Evolutionary conservation across 2,888 invertebrate species (phyloP).

Genomic region (Andrena praecox): DNA sequence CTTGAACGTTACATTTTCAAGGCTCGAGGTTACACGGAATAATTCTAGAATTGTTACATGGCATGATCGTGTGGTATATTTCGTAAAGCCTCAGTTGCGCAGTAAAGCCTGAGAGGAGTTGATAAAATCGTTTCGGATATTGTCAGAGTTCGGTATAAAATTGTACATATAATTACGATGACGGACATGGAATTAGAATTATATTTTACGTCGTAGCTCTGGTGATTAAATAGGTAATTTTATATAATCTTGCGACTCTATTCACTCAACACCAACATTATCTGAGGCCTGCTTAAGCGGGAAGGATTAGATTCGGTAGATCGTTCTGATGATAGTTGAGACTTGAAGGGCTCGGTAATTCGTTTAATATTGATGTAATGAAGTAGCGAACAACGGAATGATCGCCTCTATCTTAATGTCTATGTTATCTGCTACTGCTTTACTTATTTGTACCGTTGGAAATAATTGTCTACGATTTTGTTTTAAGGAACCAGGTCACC

Average conservation of each 20-base stretch:
- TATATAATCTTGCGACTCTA: too few species aligned
- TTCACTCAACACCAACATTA: too few species aligned
- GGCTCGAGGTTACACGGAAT: conserved; percentile 37
- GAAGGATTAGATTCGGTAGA: too few species aligned
- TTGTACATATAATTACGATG: too few species aligned
- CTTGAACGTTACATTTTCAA: conserved; percentile 57
- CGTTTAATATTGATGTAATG: neutral
- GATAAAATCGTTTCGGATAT: conserved; percentile 5
- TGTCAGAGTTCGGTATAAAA: neutral
- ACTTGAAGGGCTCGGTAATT: neutral
- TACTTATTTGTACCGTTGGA: neutral
- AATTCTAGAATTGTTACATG: conserved; percentile 37
- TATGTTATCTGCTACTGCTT: neutral
- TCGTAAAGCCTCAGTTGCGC: conserved; percentile 19
- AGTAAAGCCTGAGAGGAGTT: conserved; percentile 9
- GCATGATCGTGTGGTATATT: conserved; percentile 8
- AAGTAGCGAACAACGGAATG: neutral
- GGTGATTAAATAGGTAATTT: neutral
- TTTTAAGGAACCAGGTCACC: neutral
- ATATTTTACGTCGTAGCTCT: neutral
- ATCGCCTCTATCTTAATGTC: neutral
- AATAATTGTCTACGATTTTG: neutral
- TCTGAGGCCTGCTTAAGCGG: too few species aligned
- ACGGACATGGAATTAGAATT: too few species aligned
- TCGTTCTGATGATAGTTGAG: neutral